Evolutionary conservation across 2,113 vertebrate genomes (phyloP).

Genomic region (Hepsetus odoe): DNA sequence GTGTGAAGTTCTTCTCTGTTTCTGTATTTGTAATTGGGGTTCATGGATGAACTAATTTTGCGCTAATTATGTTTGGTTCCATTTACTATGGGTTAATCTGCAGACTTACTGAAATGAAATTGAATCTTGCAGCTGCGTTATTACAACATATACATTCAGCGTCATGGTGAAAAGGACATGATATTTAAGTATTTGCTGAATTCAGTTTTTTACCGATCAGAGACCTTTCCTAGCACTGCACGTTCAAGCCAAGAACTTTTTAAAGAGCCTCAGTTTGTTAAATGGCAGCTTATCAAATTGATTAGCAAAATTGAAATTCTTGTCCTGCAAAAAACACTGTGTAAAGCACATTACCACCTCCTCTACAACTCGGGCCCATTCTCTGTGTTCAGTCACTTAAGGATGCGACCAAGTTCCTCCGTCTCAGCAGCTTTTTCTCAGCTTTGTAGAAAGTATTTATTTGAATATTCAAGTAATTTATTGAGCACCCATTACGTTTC

Average conservation of each 20-base stretch:
- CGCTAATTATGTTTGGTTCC: background rate
- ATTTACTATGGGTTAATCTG: background rate
- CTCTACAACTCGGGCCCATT: background rate
- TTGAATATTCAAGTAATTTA: too few relatives aligned
- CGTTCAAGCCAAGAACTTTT: background rate
- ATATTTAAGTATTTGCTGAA: too few relatives aligned
- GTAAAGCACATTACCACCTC: too few relatives aligned
- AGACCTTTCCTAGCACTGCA: background rate
- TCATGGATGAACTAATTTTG: background rate
- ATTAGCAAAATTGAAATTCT: too few relatives aligned
- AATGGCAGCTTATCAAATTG: background rate
- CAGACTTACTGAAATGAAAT: background rate
- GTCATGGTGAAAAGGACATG: too few relatives aligned
- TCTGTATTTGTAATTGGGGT: background rate
- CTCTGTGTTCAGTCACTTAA: background rate
- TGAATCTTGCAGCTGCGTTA: too few relatives aligned
- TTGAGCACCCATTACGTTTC: too few relatives aligned
- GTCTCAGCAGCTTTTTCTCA: background rate
- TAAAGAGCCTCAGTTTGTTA: background rate
- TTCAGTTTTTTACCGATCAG: background rate
- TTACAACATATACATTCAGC: too few relatives aligned
- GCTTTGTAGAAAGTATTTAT: too few relatives aligned
- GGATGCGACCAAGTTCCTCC: background rate
- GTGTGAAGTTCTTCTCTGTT: background rate
- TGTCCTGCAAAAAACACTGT: too few relatives aligned